Conservation (phyloP, 2,113 vertebrate genomes). For the Neolamprologus longior region DNA sequence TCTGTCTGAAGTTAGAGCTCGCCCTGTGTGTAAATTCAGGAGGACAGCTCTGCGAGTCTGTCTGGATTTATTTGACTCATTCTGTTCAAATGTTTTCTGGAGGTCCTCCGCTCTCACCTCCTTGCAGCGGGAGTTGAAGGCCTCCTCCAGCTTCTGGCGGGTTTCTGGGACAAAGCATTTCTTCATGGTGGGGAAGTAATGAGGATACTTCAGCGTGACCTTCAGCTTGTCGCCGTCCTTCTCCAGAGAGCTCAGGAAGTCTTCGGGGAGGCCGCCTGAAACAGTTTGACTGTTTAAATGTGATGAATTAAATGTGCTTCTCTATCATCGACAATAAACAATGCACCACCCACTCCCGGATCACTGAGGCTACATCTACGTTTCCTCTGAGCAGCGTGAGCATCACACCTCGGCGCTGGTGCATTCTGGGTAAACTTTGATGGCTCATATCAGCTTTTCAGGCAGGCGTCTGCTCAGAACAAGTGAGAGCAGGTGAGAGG, state of each 20-base stretch:
- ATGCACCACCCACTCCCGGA: background rate
- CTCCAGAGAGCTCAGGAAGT: constrained; percentile 89
- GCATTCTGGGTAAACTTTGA: background rate
- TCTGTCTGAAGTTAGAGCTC: background rate
- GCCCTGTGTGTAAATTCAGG: background rate
- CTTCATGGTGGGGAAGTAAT: constrained; percentile 96
- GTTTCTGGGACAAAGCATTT: constrained; percentile 91
- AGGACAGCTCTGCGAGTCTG: background rate
- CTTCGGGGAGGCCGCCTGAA: constrained; percentile 90
- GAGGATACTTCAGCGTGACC: constrained; percentile 92
- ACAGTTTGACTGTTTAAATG: background rate
- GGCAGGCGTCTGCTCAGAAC: background rate
- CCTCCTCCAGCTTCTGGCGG: constrained; percentile 80
- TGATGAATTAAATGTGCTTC: background rate
- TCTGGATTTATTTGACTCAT: background rate
- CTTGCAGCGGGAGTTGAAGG: constrained; percentile 95
- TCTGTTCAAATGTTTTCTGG: background rate
- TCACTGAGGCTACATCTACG: background rate
- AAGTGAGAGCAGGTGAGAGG: background rate
- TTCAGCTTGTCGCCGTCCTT: constrained; percentile 81
- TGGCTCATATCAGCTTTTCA: background rate
- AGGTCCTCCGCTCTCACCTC: constrained; percentile 68
- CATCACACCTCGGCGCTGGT: background rate
- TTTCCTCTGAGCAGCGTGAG: background rate
- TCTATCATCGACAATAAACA: background rate